Evolutionary conservation across 92 coral and sea anemone genomes (phyloP).

Genomic region (Zoanthus solanderi): DNA sequence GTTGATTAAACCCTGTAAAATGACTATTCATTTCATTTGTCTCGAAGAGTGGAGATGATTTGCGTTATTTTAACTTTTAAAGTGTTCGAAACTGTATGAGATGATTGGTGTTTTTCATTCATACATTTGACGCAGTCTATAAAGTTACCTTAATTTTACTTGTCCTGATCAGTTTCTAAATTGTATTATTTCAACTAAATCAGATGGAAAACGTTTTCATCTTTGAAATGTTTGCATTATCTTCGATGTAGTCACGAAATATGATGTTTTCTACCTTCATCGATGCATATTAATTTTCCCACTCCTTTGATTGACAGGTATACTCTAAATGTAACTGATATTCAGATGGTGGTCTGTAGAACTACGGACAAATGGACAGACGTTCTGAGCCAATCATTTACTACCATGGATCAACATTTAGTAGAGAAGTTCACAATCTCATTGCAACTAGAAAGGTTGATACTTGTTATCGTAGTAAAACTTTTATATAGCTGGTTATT

Average conservation of each 20-base stretch:
- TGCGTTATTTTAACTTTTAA: too few relatives aligned
- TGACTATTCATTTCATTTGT: too few relatives aligned
- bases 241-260: neutral
- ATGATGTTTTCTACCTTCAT: neutral
- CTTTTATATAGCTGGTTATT: neutral
- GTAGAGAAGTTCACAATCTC: slow-evolving; percentile 93
- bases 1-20: too few relatives aligned
- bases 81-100: too few relatives aligned
- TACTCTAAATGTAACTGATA: slow-evolving; percentile 86
- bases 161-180: too few relatives aligned
- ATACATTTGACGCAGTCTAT: too few relatives aligned
- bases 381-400: slow-evolving; percentile 66
- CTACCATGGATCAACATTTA: slow-evolving; percentile 84
- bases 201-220: too few relatives aligned
- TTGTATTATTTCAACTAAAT: too few relatives aligned
- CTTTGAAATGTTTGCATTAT: too few relatives aligned
- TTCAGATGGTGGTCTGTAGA: slow-evolving; percentile 90
- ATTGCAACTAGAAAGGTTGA: slow-evolving; percentile 87
- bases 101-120: too few relatives aligned
- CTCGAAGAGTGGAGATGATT: too few relatives aligned
- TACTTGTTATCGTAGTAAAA: neutral
- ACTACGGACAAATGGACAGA: slow-evolving; percentile 86
- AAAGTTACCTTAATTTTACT: too few relatives aligned
- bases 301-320: slow-evolving; percentile 58
- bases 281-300: neutral